These are phyloP conservation scores for Dioctria linearis DNA, from an alignment of 2,888 invertebrate genomes.

Conservation along the genomic window DNA sequence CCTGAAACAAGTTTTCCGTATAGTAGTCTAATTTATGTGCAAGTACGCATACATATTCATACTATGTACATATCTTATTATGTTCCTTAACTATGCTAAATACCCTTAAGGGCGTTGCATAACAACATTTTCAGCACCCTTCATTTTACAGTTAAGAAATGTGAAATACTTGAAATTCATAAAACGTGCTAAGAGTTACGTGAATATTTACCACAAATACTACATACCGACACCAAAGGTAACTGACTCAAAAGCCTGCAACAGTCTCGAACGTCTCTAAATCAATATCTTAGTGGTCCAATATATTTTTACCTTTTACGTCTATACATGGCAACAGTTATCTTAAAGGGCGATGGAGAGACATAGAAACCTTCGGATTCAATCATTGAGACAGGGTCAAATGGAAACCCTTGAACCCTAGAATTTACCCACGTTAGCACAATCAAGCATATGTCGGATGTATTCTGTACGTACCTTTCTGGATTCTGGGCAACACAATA, in stretches of 20 bases:
- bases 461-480: too few species aligned
- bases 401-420: slow-evolving; percentile 16
- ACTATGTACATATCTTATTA: too few species aligned
- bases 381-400: slow-evolving; percentile 16
- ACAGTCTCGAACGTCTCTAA: slow-evolving; percentile 1
- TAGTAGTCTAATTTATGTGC: too few species aligned
- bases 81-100: too few species aligned
- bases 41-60: too few species aligned
- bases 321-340: not conserved
- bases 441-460: slow-evolving; percentile 22
- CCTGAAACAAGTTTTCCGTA: too few species aligned
- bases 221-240: not conserved
- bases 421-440: slow-evolving; percentile 34
- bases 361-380: not conserved
- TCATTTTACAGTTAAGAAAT: not conserved
- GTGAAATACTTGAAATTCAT: slow-evolving; percentile 16
- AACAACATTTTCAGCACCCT: too few species aligned
- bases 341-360: slow-evolving; percentile 11
- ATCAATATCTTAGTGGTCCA: slow-evolving; percentile 8
- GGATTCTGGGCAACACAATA: too few species aligned
- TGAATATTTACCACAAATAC: not conserved
- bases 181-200: slow-evolving; percentile 18
- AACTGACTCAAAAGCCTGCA: slow-evolving; percentile 17
- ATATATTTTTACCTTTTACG: slow-evolving; percentile 2
- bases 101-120: too few species aligned